Evolutionary conservation across 2,888 invertebrate species (phyloP), one percentile per base, ranked within the genome.

Genomic region (Andrena bucephala): DNA sequence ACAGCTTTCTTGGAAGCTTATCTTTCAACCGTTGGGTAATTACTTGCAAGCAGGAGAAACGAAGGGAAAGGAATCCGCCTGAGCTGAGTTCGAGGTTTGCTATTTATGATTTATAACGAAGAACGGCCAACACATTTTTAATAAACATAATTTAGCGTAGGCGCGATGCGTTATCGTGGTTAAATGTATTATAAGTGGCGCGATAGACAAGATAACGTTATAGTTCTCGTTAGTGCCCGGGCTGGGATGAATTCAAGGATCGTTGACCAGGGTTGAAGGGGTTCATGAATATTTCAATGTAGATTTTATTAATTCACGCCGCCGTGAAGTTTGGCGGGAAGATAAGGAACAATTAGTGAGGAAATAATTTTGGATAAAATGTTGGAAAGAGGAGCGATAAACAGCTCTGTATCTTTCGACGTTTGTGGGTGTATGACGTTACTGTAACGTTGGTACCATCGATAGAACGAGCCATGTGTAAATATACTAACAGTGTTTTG

Each of bases 281-380:
- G 50, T 66, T 81, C 80, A 81, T 81, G 80, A 81, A 78, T 78
- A 81, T 78, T 81, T 81, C 72, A 48, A 78, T 81, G 66, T 27
- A 52, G 66, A 62, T 81, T 72, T 81, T 63, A 72, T 78, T 81
- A 81, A 78, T 63, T 67, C 80, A 50, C 36, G 13, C 20, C 59
- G 48, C 52, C 62, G 62, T 36, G 67, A 62, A 71, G 71, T 60
- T 65, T 31, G 36, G 52, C 13, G 50, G 57, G 10, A 2, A 27
- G 62, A 42, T 8, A 27, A 50, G 10, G 62, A 57, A 13, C 31
- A 16, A 27, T 33, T 52, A 36, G 2, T 36, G 31, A n/a, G 52
- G 24, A 62, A 48, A 10, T 24, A n/a, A 31, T 7, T 57, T 5
- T 27, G 16, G 7, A 57, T 36, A 5, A 42, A 16, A 42, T 16